Evolutionary conservation across 1,140 invertebrate genomes (phyloP), one percentile per base, ranked within the genome.

Genomic region (Lysiphlebus fabarum): DNA sequence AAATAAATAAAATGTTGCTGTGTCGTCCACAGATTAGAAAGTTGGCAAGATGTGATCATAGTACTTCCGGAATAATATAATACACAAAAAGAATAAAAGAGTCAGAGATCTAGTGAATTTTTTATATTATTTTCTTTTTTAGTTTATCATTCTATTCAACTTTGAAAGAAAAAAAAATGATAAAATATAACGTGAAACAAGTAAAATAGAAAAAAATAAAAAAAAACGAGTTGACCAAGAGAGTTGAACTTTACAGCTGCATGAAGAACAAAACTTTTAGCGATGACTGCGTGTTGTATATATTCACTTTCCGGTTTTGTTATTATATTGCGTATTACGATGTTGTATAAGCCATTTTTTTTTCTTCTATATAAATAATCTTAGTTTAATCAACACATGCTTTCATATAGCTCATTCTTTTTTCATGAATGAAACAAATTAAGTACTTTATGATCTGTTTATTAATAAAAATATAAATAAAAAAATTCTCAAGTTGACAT

Each of bases 171-270:
- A 40, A 40, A 40, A 40, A 40, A 40, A 40, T 5, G 38, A 40
- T 3, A 40, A 11, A 40, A 10, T 3, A 42, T 51, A 41, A 53
- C 41, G 40, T n/a, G 59, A 55, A 49, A 36, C 41, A 33, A 54
- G 54, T 11, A 1, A 11, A 40, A 40, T 11, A 40, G 48, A 57
- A 63, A 72, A 71, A 72, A 70, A 73, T 70, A 67, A 73, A 68
- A 76, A 74, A 4, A 26, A 26, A 26, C 4, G 17, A 4, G 17
- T 26, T 26, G 17, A 26, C 74, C 72, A 76, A 70, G 67, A 70
- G 67, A 69, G 66, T 72, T 70, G n/a, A n/a, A 69, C 65, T 70
- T 73, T 72, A 73, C 74, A 55, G 66, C 73, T 66, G 66, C 66
- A 69, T 74, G 66, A 26, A 69, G 69, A 59, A 48, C 64, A 67